Evolutionary conservation across 2,113 vertebrate species (phyloP).

Genomic region (Hippocampus mohnikei): DNA sequence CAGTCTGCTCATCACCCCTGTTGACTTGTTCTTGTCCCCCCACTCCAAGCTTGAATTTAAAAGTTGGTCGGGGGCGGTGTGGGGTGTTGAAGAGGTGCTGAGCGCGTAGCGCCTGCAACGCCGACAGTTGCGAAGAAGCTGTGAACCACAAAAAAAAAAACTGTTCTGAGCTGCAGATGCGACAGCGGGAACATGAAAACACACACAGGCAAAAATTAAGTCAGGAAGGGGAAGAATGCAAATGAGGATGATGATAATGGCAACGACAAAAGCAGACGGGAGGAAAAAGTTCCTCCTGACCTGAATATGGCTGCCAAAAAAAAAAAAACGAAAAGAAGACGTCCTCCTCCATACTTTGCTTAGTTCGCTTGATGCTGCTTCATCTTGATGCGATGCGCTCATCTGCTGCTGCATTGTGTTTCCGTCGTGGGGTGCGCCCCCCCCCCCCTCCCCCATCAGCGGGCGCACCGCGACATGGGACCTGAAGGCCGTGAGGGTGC

Average conservation of each 20-base stretch:
- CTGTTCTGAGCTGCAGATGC: slow-evolving; percentile 40
- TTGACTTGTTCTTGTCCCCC: background rate
- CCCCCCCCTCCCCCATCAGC: slow-evolving; percentile 39
- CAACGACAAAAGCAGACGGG: slow-evolving; percentile 30
- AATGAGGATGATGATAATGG: slow-evolving; percentile 45
- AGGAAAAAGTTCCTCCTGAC: slow-evolving; percentile 65
- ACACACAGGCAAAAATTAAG: slow-evolving; percentile 18
- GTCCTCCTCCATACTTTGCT: slow-evolving; percentile 20
- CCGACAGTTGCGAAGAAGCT: slow-evolving; percentile 43
- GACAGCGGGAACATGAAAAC: slow-evolving; percentile 33
- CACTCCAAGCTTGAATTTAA: background rate
- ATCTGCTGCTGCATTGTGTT: slow-evolving; percentile 41
- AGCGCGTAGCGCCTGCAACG: slow-evolving; percentile 16
- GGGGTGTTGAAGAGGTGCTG: slow-evolving; percentile 14
- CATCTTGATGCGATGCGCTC: slow-evolving; percentile 41
- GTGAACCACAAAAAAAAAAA: slow-evolving; percentile 20
- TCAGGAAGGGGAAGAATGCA: slow-evolving; percentile 41
- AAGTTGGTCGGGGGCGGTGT: slow-evolving; percentile 6
- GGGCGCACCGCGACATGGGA: slow-evolving; percentile 20
- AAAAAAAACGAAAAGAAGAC: slow-evolving; percentile 19
- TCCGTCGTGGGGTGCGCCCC: slow-evolving; percentile 24
- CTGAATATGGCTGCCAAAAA: slow-evolving; percentile 58
- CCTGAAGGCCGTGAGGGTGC: slow-evolving; percentile 19
- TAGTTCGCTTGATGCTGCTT: slow-evolving; percentile 38
- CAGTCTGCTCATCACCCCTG: background rate